These are phyloP conservation scores for Coelopa frigida DNA, from an alignment of 1,140 invertebrate species.

Conservation along the genomic window DNA sequence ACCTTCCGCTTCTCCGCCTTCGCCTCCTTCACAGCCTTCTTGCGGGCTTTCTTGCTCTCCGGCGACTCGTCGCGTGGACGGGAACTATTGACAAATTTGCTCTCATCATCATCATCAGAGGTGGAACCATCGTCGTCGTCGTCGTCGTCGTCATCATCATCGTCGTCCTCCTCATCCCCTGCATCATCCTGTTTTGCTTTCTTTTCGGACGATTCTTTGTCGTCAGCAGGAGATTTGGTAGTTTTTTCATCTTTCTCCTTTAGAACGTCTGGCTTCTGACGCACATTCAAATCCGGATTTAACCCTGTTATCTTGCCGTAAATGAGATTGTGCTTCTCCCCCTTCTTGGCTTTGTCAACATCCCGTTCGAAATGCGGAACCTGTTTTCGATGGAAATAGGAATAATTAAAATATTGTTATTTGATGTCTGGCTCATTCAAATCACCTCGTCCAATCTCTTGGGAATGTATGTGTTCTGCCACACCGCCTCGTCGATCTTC, in stretches of 20 bases:
- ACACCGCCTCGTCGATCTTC: constrained; percentile 80
- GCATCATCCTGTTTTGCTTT: constrained; percentile 35
- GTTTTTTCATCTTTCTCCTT: constrained; percentile 14
- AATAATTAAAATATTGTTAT: background rate
- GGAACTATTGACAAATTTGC: constrained; percentile 59
- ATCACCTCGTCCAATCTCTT: constrained; percentile 82
- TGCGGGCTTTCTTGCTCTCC: constrained; percentile 76
- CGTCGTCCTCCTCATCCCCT: constrained; percentile 44
- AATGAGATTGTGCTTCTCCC: constrained; percentile 63
- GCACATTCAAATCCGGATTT: constrained; percentile 69
- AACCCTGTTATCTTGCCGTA: constrained; percentile 82
- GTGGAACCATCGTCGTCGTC: constrained; percentile 35
- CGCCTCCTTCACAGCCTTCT: constrained; percentile 78
- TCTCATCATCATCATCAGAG: constrained; percentile 47
- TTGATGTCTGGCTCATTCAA: background rate
- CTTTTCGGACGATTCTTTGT: constrained; percentile 11
- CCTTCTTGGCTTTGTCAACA: constrained; percentile 68
- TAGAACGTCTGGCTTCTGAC: constrained; percentile 51
- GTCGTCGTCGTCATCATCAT: constrained; percentile 45
- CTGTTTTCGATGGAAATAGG: constrained; percentile 41
- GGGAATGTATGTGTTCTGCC: constrained; percentile 92
- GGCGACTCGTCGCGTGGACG: constrained; percentile 81
- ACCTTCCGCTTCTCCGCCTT: constrained; percentile 85
- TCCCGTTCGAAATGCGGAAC: constrained; percentile 88
- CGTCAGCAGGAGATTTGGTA: constrained; percentile 16